Conservation (phyloP, 1,140 invertebrate genomes). For the Pseudomyrmex flavicornis region DNA sequence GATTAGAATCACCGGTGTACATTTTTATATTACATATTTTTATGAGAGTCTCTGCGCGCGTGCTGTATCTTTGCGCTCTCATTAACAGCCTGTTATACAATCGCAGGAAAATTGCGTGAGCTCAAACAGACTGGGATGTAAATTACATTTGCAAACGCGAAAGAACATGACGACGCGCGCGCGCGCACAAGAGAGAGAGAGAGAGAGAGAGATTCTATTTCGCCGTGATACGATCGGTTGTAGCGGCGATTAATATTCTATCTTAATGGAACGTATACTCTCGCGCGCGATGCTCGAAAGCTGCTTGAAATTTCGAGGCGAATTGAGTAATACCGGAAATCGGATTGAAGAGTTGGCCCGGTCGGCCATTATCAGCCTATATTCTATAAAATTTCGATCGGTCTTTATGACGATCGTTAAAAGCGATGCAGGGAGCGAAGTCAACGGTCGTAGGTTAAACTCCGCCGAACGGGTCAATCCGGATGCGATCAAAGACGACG, state of each 20-base stretch:
- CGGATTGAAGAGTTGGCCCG: constrained; percentile 62
- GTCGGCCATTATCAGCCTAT: constrained; percentile 58
- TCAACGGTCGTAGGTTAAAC: constrained; percentile 50
- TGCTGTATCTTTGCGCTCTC: not conserved
- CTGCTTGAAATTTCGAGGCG: constrained; percentile 58
- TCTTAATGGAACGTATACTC: constrained; percentile 45
- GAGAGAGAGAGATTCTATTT: constrained; percentile 21
- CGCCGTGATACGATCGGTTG: constrained; percentile 15
- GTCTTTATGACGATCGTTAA: constrained; percentile 63
- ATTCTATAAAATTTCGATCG: constrained; percentile 69
- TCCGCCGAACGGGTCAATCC: constrained; percentile 30
- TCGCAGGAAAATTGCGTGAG: not conserved
- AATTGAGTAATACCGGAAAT: constrained; percentile 49
- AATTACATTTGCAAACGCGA: constrained; percentile 36
- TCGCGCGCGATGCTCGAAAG: constrained; percentile 25
- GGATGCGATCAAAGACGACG: constrained; percentile 27
- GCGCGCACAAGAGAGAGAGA: too few species aligned
- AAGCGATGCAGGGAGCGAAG: constrained; percentile 40
- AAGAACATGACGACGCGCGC: constrained; percentile 29
- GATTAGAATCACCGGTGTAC: constrained; percentile 9
- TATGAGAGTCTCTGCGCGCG: too few species aligned
- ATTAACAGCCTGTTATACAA: not conserved
- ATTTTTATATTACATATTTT: not conserved
- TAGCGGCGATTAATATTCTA: constrained; percentile 67
- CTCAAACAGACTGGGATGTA: constrained; percentile 23